These are phyloP conservation scores for Coregonus clupeaformis DNA, from an alignment of 2,113 vertebrate genomes.

Conservation along the genomic window DNA sequence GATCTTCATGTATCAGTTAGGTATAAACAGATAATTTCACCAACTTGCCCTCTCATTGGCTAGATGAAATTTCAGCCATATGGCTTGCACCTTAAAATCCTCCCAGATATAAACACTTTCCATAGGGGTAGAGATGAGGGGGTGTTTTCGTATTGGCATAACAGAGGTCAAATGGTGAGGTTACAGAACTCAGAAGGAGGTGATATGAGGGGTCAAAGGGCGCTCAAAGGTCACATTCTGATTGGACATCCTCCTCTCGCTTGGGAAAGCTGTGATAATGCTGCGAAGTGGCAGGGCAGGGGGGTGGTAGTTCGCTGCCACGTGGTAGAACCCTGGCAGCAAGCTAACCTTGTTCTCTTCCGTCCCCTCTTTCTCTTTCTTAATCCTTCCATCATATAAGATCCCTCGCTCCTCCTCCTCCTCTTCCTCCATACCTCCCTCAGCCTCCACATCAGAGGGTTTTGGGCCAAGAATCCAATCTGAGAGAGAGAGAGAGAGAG, in stretches of 20 bases:
- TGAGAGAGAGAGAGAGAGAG: conserved; percentile 17
- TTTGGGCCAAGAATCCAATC: conserved; percentile 69
- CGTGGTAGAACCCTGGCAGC: conserved; percentile 44
- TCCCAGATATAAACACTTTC: too few relatives aligned
- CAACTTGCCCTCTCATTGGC: too few relatives aligned
- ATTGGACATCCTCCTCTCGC: conserved; percentile 45
- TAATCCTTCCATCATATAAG: conserved; percentile 10
- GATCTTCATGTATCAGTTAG: too few relatives aligned
- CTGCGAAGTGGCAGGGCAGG: conserved; percentile 31
- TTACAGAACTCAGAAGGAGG: conserved; percentile 65
- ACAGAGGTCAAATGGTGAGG: neutral
- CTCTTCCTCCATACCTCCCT: conserved; percentile 27
- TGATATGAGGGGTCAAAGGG: conserved; percentile 39
- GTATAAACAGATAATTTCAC: too few relatives aligned
- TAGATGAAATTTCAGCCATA: too few relatives aligned
- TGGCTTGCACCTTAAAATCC: too few relatives aligned
- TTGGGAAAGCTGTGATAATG: conserved; percentile 7
- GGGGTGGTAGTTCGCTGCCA: neutral
- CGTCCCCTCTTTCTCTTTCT: conserved; percentile 36
- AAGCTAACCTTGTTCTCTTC: conserved; percentile 4
- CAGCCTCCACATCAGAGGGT: conserved; percentile 50
- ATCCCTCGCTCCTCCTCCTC: conserved; percentile 30
- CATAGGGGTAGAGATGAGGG: too few relatives aligned
- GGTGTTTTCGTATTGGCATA: too few relatives aligned
- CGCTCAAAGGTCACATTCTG: conserved; percentile 27